Evolutionary conservation across 2,888 invertebrate species (phyloP), one percentile per base, ranked within the genome.

Genomic region (Leucozona laternaria): DNA sequence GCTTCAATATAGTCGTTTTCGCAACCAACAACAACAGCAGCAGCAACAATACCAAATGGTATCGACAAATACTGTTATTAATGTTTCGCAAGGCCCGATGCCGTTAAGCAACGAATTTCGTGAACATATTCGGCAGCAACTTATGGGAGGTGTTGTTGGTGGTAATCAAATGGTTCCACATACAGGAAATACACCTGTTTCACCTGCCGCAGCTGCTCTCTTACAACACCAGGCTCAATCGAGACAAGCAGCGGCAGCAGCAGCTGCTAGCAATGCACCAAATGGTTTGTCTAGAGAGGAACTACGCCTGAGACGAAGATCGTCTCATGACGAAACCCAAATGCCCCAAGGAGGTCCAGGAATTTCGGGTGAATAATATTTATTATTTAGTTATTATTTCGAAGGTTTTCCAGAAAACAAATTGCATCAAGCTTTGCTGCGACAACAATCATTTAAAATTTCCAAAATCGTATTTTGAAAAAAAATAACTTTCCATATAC

Each of bases 311-410:
- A 91, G 93, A 8, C 90, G 93, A 10, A 91, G 93, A 62, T 93
- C 93, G 2, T 93, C 93, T n/a, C 93, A 93, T 75, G 93, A 93
- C 79, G 93, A 93, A 88, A 92, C 92, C 0, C 93, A 93, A 89
- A 89, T 92, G 88, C 88, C 91, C 8, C 92, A 91, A 64, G 89
- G 89, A 34, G 86, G 89, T 43, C 88, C 84, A 87, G 91, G 90
- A 66, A 90, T 92, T 45, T 91, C 90, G 82, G 92, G 92, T 92
- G 92, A 90, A 88, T 73, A 90, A 88, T 73, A 20, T n/a, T 15
- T 11, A 58, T 22, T 7, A 37, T 31, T 25, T 25, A 25, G 25
- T 25, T 25, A 15, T 25, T 17, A 17, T 15, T 48, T n/a, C 20
- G 17, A 5, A 5, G 34, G 1, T 11, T 31, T 1, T 31, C n/a